phyloP scores from a whole-genome alignment of 1,140 invertebrate genomes.

The Anoplophora glabripennis region DNA sequence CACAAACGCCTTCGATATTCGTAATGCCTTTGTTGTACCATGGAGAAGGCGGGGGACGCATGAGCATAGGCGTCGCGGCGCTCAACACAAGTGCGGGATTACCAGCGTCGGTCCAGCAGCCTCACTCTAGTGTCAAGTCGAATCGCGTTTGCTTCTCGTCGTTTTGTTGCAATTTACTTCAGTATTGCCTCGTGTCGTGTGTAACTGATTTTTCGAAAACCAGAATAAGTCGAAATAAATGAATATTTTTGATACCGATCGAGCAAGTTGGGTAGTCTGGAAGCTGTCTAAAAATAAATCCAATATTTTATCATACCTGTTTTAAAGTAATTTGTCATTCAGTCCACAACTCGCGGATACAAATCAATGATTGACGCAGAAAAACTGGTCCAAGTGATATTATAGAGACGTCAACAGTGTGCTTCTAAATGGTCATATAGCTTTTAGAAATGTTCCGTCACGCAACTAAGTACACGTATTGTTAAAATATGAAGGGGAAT shows the following conservation, averaged over 20 bases:
- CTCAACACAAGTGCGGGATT: conserved; percentile 50
- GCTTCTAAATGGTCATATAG: no score
- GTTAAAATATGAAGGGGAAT: conserved; percentile 28
- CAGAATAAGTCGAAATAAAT: background rate
- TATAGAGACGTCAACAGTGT: conserved; percentile 34
- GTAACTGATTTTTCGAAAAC: background rate
- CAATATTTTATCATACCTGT: background rate
- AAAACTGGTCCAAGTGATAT: conserved; percentile 36
- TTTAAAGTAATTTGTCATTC: conserved; percentile 32
- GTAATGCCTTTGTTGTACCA: conserved; percentile 45
- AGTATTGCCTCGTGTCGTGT: conserved; percentile 13
- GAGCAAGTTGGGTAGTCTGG: no score
- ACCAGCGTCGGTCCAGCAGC: conserved; percentile 45
- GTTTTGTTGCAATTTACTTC: conserved; percentile 27
- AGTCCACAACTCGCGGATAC: conserved; percentile 20
- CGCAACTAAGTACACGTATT: background rate
- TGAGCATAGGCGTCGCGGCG: conserved; percentile 47
- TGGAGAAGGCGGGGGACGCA: conserved; percentile 42
- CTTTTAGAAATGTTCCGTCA: conserved; percentile 7
- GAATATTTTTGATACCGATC: no score
- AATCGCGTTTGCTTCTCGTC: conserved; percentile 37
- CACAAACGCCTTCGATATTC: conserved; percentile 46
- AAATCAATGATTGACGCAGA: conserved; percentile 23
- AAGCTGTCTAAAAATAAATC: no score
- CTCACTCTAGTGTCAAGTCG: conserved; percentile 40